Evolutionary conservation across 1,140 invertebrate species (phyloP).

Genomic region (Brachionus asplanchnoidis): DNA sequence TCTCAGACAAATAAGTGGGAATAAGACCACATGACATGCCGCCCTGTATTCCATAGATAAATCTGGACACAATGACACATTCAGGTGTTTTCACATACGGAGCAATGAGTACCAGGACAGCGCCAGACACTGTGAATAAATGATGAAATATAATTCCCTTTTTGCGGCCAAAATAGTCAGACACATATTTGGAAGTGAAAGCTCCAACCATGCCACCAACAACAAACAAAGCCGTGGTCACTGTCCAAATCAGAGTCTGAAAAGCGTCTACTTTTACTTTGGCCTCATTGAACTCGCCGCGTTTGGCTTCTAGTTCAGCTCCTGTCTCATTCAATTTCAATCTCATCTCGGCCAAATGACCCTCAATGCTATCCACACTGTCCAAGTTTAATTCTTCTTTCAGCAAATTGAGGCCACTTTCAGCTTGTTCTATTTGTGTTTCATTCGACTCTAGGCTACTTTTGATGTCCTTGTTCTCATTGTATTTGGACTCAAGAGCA

Average conservation of each 20-base stretch:
- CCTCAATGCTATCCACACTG: background rate
- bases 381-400: background rate
- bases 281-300: background rate
- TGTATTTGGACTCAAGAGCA: background rate
- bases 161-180: background rate
- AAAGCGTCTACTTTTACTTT: background rate
- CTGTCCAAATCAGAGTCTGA: conserved; percentile 25
- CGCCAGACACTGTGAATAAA: background rate
- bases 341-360: background rate
- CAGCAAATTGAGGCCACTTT: background rate
- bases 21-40: conserved; percentile 64
- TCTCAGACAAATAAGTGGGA: conserved; percentile 80
- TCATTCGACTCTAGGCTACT: background rate
- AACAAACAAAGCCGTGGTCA: conserved; percentile 35
- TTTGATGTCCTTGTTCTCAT: background rate
- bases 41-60: conserved; percentile 39
- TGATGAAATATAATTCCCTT: conserved; percentile 40
- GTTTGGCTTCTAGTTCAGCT: background rate
- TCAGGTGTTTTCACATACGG: conserved; percentile 26
- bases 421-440: background rate
- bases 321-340: background rate
- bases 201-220: conserved; percentile 38
- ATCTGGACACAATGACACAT: conserved; percentile 25
- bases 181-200: conserved; percentile 28
- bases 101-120: background rate